Base-by-base conservation (phyloP, 1,140 invertebrate species). In the Acyrthosiphon pisum region DNA sequence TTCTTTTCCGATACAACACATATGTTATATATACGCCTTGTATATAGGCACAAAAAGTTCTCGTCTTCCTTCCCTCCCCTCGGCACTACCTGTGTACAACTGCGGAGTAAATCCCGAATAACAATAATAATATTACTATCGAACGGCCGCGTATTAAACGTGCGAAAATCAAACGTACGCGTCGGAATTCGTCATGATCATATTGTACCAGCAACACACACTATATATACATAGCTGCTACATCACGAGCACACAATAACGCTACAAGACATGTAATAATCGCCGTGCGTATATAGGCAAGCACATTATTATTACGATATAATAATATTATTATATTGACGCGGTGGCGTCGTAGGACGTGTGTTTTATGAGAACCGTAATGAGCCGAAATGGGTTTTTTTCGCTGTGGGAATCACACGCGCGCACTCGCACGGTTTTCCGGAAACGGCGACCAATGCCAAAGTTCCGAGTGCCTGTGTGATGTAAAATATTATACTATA, bases 111-210 rank as follows among this genome's bases (percentile, higher is more conserved):
- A 50, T 37, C n/a, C n/a, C 35, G 48, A 23, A 35, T n/a, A 50
- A 46, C 26, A 84, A 84, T 86, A 86, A 53, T 18, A 46, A 48
- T 48, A 50, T 50, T 11, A 87, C 14, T 41, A 89, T 89, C 35
- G 88, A 30, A 56, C 35, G 50, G 18, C n/a, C 3, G 8, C n/a
- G n/a, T n/a, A n/a, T 30, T 46, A 37, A 56, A 89, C 88, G 88
- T 89, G 88, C 88, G 88, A 89, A 89, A 89, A 89, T 89, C 48
- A 41, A 89, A 56, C 48, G 88, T 89, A 89, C 88, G 88, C 88
- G 88, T 89, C 88, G 88, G 88, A 89, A 89, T 89, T 30, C 48
- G 48, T 37, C 50, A 53, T 23, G 20, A 68, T 86, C 30, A 86
- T n/a, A n/a, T 48, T 86, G 44, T 86, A 44, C 46, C 46, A n/a